Base-by-base conservation (phyloP, 2,797 vertebrate species). In the Furcifer pardalis region DNA sequence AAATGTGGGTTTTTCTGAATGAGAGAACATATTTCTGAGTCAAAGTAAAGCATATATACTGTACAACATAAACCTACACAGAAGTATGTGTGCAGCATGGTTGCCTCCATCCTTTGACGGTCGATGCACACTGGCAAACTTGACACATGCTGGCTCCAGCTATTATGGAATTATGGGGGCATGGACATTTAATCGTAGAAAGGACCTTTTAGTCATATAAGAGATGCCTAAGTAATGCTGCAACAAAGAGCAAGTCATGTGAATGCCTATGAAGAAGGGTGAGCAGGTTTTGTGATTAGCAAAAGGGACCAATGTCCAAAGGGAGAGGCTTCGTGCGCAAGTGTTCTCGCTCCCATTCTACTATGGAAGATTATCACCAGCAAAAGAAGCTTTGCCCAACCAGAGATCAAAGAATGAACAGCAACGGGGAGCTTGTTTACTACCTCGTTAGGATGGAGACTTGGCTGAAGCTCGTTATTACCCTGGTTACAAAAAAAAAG, bases 61-160 rank as follows among this genome's bases (percentile, higher is more conserved):
- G 59, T 32, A 56, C 69, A 80, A 77, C 27, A 88, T 72, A 90
- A 88, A 91, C 74, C 79, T 87, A 69, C 72, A 85, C 42, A 60
- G 42, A 75, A 37, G 17, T 37, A 69, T 15, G 89, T 66, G 19
- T 15, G 69, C 78, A 77, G 9, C 49, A 63, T 79, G 76, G 37
- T 7, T n/a, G 25, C 12, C 30, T 49, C 4, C 19, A 10, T 46
- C 30, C 40, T 79, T 66, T 42, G n/a, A 79, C 44, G 60, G n/a
- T 46, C 7, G 46, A 79, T 79, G 42, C 42, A 66, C 60, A 49
- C 44, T 13, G 25, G 3, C 12, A 65, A 23, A 65, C 15, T 63
- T 49, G 52, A 49, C 60, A 83, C 30, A 44, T 46, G 69, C 30
- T 42, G 25, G 62, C 10, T 44, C 56, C 30, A 73, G 37, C 59